These are phyloP conservation scores for Jacana jacana DNA, from an alignment of 2,113 vertebrate species.

Conservation along the genomic window DNA sequence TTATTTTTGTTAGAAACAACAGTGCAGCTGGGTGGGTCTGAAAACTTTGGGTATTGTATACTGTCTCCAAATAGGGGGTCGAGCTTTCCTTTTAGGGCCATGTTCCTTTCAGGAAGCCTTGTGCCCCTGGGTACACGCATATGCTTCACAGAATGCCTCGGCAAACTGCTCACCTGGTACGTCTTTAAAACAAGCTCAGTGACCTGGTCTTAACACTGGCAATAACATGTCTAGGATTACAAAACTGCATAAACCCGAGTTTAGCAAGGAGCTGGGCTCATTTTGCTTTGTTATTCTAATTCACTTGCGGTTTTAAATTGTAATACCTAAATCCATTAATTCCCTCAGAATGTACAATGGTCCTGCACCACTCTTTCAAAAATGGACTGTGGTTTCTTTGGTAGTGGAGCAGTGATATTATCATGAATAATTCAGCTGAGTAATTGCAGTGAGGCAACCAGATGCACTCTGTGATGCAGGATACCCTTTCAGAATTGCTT, in stretches of 20 bases:
- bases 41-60: neutral
- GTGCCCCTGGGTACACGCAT: neutral
- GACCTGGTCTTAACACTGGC: neutral
- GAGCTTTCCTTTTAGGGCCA: neutral
- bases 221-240: neutral
- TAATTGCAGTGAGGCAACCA: neutral
- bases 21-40: neutral
- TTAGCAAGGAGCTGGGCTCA: neutral
- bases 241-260: neutral
- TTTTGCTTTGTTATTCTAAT: neutral
- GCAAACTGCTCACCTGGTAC: neutral
- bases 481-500: neutral
- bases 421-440: neutral
- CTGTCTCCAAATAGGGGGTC: fast-evolving
- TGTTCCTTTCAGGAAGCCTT: neutral
- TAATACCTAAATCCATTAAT: neutral
- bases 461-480: neutral
- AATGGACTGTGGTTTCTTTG: neutral
- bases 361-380: neutral
- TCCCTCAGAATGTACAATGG: neutral
- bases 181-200: neutral
- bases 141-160: neutral
- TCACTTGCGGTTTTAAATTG: neutral
- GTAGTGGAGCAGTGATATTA: neutral
- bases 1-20: neutral